phyloP scores from a whole-genome alignment of 2,888 invertebrate species.

The Eulithis prunata region DNA sequence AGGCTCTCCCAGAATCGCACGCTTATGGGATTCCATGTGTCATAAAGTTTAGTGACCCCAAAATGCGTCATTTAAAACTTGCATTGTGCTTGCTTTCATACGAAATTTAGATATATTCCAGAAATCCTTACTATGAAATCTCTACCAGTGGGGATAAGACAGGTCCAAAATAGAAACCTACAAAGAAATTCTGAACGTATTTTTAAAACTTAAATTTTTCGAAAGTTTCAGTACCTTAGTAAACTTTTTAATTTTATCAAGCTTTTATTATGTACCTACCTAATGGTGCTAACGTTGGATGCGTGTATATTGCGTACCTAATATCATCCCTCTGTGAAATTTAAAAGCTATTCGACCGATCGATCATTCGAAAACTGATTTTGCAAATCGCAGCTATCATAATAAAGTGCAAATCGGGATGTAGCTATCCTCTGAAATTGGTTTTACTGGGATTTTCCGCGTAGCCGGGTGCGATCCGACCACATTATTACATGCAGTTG shows the following conservation, averaged over 20 bases:
- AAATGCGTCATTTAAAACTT: background rate
- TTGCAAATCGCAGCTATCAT: conserved; percentile 38
- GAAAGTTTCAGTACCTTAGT: too few relatives aligned
- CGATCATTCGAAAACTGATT: conserved; percentile 38
- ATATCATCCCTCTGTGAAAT: conserved; percentile 23
- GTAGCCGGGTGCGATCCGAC: conserved; percentile 50
- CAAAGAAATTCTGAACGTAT: too few relatives aligned
- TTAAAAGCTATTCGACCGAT: conserved; percentile 23
- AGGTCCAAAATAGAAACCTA: too few relatives aligned
- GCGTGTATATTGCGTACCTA: background rate
- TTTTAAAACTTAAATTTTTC: too few relatives aligned
- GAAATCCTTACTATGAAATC: too few relatives aligned
- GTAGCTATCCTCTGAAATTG: conserved; percentile 54
- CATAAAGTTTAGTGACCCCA: conserved; percentile 10
- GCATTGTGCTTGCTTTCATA: too few relatives aligned
- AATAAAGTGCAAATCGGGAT: conserved; percentile 41
- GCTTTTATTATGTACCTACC: too few relatives aligned
- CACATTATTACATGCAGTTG: conserved; percentile 50
- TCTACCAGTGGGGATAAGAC: too few relatives aligned
- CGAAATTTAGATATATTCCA: too few relatives aligned
- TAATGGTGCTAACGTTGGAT: too few relatives aligned
- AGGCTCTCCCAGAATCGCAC: conserved; percentile 54
- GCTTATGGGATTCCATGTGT: conserved; percentile 37
- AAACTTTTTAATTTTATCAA: too few relatives aligned
- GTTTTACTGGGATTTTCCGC: conserved; percentile 63